Evolutionary conservation across 2,888 invertebrate species (phyloP).

Genomic region (Sinopyrophorus schimmeli): DNA sequence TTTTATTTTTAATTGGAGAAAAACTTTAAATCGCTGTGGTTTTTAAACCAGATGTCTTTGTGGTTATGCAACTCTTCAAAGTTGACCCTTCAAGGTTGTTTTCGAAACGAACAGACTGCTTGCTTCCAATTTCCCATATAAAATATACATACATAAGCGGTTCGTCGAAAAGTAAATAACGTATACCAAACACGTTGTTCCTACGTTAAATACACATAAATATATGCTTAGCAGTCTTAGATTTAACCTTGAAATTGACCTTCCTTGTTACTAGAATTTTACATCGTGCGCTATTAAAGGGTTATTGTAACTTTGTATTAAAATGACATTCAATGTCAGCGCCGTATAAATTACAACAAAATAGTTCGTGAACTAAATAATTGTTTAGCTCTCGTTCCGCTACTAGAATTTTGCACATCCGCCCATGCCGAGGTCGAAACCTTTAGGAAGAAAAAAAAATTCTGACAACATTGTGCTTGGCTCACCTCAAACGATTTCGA

Average conservation of each 20-base stretch:
- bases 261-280: no score
- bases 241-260: constrained; percentile 8
- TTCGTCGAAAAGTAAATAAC: constrained; percentile 7
- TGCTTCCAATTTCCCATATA: constrained; percentile 12
- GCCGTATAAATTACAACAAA: constrained; percentile 27
- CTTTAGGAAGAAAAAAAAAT: no score
- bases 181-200: constrained; percentile 2
- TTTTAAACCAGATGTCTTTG: not conserved
- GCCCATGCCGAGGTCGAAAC: constrained; percentile 20
- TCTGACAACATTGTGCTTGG: no score
- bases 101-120: constrained; percentile 2
- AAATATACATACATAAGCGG: no score
- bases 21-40: constrained; percentile 3
- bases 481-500: constrained; percentile 3
- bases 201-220: constrained; percentile 2
- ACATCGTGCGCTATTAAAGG: constrained; percentile 7
- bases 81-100: constrained; percentile 35
- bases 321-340: constrained; percentile 30
- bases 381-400: constrained; percentile 23
- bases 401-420: constrained; percentile 31
- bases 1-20: not conserved
- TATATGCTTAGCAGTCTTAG: constrained; percentile 6
- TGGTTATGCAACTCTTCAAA: constrained; percentile 32
- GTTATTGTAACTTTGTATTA: constrained; percentile 22
- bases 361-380: constrained; percentile 24